Evolutionary conservation across 2,888 invertebrate genomes (phyloP), one percentile per base, ranked within the genome.

Genomic region (Aporophyla lueneburgensis): DNA sequence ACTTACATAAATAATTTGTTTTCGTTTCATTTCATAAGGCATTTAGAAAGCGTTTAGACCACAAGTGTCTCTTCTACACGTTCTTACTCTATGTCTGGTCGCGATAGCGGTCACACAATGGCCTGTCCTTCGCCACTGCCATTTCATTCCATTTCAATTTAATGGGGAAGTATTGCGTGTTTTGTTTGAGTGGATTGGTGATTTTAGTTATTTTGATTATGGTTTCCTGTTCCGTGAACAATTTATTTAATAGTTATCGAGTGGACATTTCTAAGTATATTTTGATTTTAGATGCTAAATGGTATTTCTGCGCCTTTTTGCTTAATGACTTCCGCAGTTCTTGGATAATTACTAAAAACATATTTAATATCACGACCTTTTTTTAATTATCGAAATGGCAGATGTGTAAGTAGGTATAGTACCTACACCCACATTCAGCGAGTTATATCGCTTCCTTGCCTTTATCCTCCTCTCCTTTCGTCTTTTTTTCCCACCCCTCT

Each of bases 91-190:
- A 62, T 74, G 54, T 0, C 24, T 66, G 12, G 21, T 62, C 24
- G 43, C 27, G 43, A 69, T 56, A 33, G 58, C 43, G 59, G 62
- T 40, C 70, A 85, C 70, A 83, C 85, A 85, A 85, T 85, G 71
- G 84, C n/a, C 71, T 53, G 81, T 76, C 61, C 46, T 14, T n/a
- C 21, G 49, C 85, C 85, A 71, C 65, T 43, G 24, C 65, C 82
- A 62, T 56, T 85, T 81, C 63, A 81, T 63, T 85, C n/a, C 65
- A 69, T 61, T 81, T 81, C 65, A 69, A 71, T 81, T 76, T 56
- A 65, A 69, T 58, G 61, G 53, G 7, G 21, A 74, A 58, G 51
- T 59, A 74, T 69, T 56, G 73, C 56, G 61, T 62, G 49, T 58
- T 68, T 58, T 83, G 79, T 67, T 71, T 62, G 56, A 63, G 67